These are phyloP conservation scores for Pipa parva DNA, from an alignment of 2,113 vertebrate genomes.

Conservation along the genomic window DNA sequence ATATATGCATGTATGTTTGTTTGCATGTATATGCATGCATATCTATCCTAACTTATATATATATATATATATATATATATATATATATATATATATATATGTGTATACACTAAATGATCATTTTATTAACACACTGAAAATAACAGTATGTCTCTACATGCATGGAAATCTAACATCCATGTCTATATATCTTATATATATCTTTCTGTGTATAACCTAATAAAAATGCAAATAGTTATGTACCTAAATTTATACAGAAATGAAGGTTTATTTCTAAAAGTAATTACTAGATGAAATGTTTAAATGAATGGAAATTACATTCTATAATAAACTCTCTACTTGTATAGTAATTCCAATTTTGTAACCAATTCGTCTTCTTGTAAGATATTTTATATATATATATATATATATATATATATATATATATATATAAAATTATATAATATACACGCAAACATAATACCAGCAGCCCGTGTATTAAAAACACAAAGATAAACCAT, in stretches of 20 bases:
- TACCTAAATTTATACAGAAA: no score
- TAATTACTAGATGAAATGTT: no score
- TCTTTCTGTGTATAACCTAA: no score
- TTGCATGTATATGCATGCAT: not conserved
- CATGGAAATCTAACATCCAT: no score
- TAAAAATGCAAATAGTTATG: no score
- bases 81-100: not conserved
- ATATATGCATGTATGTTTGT: not conserved
- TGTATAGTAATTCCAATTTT: no score
- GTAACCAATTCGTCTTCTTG: no score
- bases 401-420: not conserved
- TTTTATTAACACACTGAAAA: not conserved
- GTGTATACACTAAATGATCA: no score
- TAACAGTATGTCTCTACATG: not conserved
- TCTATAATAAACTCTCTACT: no score
- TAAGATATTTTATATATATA: not conserved
- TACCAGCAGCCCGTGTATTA: not conserved
- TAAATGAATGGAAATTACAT: no score
- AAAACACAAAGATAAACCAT: not conserved
- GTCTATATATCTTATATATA: no score
- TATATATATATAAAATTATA: conserved; percentile 1
- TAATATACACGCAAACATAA: not conserved
- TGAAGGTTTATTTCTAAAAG: no score
- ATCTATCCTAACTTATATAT: not conserved
- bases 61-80: not conserved